Evolutionary conservation across 2,888 invertebrate genomes (phyloP), one percentile per base, ranked within the genome.

Genomic region (Andrena hattorfiana): DNA sequence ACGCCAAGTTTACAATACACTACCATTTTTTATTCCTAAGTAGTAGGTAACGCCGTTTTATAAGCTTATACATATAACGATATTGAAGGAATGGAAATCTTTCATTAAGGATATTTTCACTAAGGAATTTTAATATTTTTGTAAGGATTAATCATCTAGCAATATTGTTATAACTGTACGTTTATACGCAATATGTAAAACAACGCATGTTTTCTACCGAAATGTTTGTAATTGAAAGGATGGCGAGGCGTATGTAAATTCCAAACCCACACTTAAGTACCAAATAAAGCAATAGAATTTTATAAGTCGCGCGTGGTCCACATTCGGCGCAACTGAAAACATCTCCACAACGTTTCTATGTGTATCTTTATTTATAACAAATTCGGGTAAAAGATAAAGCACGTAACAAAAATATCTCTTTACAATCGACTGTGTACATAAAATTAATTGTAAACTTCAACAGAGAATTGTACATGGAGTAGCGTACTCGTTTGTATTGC

Each of bases 331-430:
- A 32, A 16, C 51, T 67, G 42, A 68, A 68, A 68, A 23, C 16
- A 30, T 71, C 8, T 42, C 20, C n/a, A 49, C 42, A 67, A 64
- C 68, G 35, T 64, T 72, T 81, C 48, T 23, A 13, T 54, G 20
- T 56, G 60, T n/a, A 32, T 20, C 20, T 83, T 70, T 83, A 83
- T 83, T 83, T 42, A 42, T 23, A 67, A 70, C 32, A 82, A 70
- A 73, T 49, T 54, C 51, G 42, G 67, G 59, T 75, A 66, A 30
- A 60, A 63, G 66, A 60, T 66, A 82, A 70, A 62, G 16, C 16
- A n/a, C n/a, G 32, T 83, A 74, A 75, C 64, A 75, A 83, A 83
- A 84, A 84, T 83, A 84, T 78, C 2, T 67, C 67, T 69, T 30
- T n/a, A 35, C 16, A 68, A 67, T 23, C 16, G 13, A 49, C 10